Conservation (phyloP, 35 echinoderm and acorn worm genomes). For the Patiria miniata region DNA sequence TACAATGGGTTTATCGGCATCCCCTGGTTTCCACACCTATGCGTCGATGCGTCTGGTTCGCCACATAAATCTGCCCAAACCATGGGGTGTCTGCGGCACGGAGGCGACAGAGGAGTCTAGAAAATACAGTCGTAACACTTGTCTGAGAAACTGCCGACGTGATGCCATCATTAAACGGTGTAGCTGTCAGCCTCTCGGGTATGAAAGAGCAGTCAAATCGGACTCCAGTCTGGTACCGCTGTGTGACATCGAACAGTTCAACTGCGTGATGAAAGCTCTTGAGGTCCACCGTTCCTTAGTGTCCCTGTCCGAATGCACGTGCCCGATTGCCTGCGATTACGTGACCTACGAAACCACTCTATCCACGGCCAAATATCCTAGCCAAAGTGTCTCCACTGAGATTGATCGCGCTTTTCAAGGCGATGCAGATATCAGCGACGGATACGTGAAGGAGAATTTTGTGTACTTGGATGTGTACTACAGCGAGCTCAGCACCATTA, state of each 20-base stretch:
- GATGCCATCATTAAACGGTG: neutral
- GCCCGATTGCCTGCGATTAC: constrained; percentile 4
- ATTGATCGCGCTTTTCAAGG: neutral
- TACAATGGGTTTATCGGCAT: neutral
- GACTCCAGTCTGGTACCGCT: neutral
- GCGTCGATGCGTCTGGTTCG: neutral
- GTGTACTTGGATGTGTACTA: constrained; percentile 18
- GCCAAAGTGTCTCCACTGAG: neutral
- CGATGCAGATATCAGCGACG: neutral
- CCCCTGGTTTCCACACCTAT: constrained; percentile 9
- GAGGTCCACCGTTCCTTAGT: neutral
- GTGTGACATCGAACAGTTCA: neutral
- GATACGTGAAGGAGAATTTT: neutral
- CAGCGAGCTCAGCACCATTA: constrained; percentile 2
- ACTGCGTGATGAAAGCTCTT: neutral
- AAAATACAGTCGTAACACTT: neutral
- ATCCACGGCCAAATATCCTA: constrained; percentile 12
- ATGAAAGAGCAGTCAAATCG: neutral
- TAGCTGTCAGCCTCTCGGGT: neutral
- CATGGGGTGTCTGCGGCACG: neutral
- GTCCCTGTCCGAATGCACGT: neutral
- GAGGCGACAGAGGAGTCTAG: neutral
- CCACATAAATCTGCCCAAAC: neutral
- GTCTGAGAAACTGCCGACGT: neutral
- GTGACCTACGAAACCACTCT: neutral